Percentiles rank a stretch among this genome's conserved stretches.
Evolutionary conservation across 2,888 invertebrate species (phyloP).

Genomic region (Anthoptus insignis): DNA sequence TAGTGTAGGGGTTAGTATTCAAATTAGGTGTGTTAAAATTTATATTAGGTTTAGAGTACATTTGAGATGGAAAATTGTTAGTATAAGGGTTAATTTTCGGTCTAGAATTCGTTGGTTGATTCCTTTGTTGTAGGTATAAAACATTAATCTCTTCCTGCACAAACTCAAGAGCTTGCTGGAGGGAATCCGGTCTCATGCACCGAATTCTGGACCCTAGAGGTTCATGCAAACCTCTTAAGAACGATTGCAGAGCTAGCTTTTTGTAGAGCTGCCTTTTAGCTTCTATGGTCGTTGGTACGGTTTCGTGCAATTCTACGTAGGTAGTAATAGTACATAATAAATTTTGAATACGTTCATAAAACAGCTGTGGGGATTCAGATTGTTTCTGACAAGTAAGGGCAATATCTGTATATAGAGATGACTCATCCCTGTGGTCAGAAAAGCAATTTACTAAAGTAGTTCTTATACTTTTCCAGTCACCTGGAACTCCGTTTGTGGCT

Average conservation of each 20-base stretch:
- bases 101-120: constrained; percentile 21
- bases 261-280: constrained; percentile 41
- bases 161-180: constrained; percentile 37
- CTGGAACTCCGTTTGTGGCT: constrained; percentile 46
- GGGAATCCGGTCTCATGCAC: constrained; percentile 37
- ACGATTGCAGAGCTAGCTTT: constrained; percentile 39
- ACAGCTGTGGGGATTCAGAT: constrained; percentile 33
- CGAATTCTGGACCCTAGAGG: constrained; percentile 44
- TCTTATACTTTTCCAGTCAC: constrained; percentile 44
- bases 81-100: constrained; percentile 1
- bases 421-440: constrained; percentile 51
- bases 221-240: constrained; percentile 40
- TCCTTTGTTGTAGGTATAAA: constrained; percentile 29
- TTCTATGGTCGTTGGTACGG: constrained; percentile 33
- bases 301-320: constrained; percentile 30
- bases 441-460: constrained; percentile 50
- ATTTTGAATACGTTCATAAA: constrained; percentile 37
- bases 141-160: constrained; percentile 35
- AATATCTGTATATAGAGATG: constrained; percentile 49
- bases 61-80: background rate
- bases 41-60: background rate
- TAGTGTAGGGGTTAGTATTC: background rate
- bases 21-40: too few relatives aligned
- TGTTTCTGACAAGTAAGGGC: constrained; percentile 30
- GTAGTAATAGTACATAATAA: constrained; percentile 42